Conservation (phyloP, 2,113 vertebrate species). For the Ochotona curzoniae region DNA sequence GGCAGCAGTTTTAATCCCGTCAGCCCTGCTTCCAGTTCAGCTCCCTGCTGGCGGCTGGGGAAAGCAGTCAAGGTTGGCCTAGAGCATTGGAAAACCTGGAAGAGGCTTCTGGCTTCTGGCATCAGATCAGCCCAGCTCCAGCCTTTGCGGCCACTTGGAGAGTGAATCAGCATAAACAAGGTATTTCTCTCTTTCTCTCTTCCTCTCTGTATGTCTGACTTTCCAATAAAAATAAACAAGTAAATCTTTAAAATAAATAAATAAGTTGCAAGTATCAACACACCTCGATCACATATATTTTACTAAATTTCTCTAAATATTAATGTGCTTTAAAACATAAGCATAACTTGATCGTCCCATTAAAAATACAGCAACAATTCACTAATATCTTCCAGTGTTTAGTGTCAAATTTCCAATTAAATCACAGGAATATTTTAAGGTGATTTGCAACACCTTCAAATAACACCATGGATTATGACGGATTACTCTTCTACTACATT, state of each 20-base stretch:
- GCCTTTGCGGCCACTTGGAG: too few relatives aligned
- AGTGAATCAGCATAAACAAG: too few relatives aligned
- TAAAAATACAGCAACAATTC: not conserved
- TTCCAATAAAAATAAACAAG: too few relatives aligned
- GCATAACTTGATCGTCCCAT: not conserved
- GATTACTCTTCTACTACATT: not conserved
- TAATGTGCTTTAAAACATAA: conserved; percentile 6
- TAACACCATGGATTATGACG: not conserved
- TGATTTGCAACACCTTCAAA: not conserved
- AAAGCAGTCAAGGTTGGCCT: too few relatives aligned
- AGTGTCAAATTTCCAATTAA: not conserved
- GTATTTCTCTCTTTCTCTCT: too few relatives aligned
- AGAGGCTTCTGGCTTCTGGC: too few relatives aligned
- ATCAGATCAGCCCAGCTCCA: too few relatives aligned
- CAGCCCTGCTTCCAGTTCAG: too few relatives aligned
- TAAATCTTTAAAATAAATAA: not conserved
- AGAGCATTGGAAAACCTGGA: too few relatives aligned
- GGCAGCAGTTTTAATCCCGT: too few relatives aligned
- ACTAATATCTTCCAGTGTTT: not conserved
- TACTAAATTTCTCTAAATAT: not conserved
- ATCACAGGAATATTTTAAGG: not conserved
- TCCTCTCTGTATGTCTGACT: too few relatives aligned
- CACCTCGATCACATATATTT: not conserved
- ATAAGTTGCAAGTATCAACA: not conserved
- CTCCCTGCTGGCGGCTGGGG: too few relatives aligned